Evolutionary conservation across 2,888 invertebrate genomes (phyloP).

Genomic region (Cheilosia impressa): DNA sequence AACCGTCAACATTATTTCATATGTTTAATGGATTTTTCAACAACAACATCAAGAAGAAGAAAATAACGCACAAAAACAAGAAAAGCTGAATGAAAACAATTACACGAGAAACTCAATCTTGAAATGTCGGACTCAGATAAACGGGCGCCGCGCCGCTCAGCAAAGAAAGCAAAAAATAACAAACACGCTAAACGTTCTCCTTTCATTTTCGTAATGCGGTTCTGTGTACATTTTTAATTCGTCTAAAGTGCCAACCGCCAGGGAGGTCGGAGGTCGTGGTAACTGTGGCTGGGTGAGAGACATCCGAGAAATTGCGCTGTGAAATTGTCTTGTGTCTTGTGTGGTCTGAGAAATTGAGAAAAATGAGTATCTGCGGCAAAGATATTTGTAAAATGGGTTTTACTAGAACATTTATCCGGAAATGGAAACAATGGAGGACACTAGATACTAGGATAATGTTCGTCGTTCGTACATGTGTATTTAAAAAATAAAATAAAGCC

Average conservation of each 20-base stretch:
- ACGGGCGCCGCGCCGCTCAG: neutral
- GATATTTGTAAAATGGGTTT: constrained; percentile 13
- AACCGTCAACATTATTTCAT: constrained; percentile 22
- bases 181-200: constrained; percentile 10
- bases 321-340: constrained; percentile 1
- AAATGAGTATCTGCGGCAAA: neutral
- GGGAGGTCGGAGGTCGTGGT: constrained; percentile 29
- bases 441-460: neutral
- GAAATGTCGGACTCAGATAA: constrained; percentile 2
- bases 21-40: constrained; percentile 13
- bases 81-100: constrained; percentile 34
- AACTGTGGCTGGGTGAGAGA: neutral
- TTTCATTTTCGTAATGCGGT: constrained; percentile 44
- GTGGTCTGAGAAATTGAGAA: neutral
- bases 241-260: constrained; percentile 36
- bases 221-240: constrained; percentile 53
- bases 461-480: too few species aligned
- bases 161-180: neutral
- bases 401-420: neutral
- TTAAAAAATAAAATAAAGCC: neutral
- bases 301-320: constrained; percentile 22
- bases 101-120: constrained; percentile 36
- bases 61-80: neutral
- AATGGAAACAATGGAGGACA: constrained; percentile 1
- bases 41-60: constrained; percentile 3